A percentile compares a stretch with the other conserved stretches of the same genome.
Evolutionary conservation across 92 coral and sea anemone species (phyloP).

Genomic region (Pocillopora meandrina): DNA sequence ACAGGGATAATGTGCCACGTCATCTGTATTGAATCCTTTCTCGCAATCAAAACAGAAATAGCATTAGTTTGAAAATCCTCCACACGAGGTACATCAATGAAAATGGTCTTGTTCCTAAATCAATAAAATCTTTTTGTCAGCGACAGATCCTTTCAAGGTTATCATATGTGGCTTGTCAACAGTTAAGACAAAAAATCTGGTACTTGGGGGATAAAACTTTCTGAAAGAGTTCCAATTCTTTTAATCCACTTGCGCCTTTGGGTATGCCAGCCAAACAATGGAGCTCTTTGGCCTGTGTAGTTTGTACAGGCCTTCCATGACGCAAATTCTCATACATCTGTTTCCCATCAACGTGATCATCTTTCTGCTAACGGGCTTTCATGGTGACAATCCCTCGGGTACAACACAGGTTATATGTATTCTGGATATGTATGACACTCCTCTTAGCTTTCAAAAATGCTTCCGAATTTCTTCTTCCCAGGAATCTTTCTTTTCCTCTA

Average conservation of each 20-base stretch:
- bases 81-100: conserved; percentile 21
- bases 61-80: conserved; percentile 9
- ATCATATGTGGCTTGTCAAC: conserved; percentile 8
- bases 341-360: conserved; percentile 9
- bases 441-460: not conserved
- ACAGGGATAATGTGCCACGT: conserved; percentile 19
- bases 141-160: conserved; percentile 13
- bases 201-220: not conserved
- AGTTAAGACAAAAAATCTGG: conserved; percentile 16
- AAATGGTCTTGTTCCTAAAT: conserved; percentile 15
- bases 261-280: conserved; percentile 33
- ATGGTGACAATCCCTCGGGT: conserved; percentile 34
- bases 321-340: not conserved
- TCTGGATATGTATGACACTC: conserved; percentile 14
- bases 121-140: conserved; percentile 1
- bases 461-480: not conserved
- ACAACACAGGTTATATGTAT: conserved; percentile 22
- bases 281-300: not conserved
- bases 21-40: conserved; percentile 19
- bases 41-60: conserved; percentile 35
- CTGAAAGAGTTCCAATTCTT: not conserved
- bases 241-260: not conserved
- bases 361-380: not conserved
- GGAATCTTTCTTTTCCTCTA: not conserved
- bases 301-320: conserved; percentile 13